phyloP scores from a whole-genome alignment of 1,140 invertebrate genomes.

The Nixonia krombeini region DNA sequence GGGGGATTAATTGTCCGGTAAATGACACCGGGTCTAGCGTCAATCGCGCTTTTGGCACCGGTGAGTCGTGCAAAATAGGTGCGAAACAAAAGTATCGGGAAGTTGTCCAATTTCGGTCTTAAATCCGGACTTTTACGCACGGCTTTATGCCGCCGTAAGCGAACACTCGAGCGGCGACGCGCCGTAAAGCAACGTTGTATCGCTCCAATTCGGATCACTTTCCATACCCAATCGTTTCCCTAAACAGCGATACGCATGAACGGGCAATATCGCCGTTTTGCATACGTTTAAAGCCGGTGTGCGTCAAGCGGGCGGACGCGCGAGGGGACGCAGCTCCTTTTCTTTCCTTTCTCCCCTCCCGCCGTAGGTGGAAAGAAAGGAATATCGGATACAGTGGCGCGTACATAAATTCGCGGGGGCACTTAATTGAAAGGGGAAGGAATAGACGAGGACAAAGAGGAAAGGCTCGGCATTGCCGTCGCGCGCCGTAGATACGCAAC shows the following conservation, averaged over 20 bases:
- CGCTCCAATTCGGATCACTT: slow-evolving; percentile 24
- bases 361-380: slow-evolving; percentile 50
- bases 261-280: slow-evolving; percentile 42
- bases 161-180: slow-evolving; percentile 6
- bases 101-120: no score
- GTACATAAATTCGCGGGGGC: slow-evolving; percentile 69
- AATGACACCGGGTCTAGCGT: no score
- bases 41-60: no score
- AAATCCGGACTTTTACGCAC: slow-evolving; percentile 35
- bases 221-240: slow-evolving; percentile 41
- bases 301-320: slow-evolving; percentile 9
- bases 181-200: slow-evolving; percentile 31
- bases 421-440: slow-evolving; percentile 71
- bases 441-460: slow-evolving; percentile 47
- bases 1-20: no score
- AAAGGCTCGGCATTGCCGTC: slow-evolving; percentile 11
- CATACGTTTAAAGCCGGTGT: slow-evolving; percentile 41
- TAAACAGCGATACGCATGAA: slow-evolving; percentile 46
- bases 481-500: slow-evolving; percentile 16
- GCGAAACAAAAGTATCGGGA: no score
- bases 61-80: no score
- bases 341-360: slow-evolving; percentile 25
- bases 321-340: slow-evolving; percentile 2
- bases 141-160: background rate
- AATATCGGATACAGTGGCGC: slow-evolving; percentile 63